Base-by-base conservation (phyloP, 2,113 vertebrate species). In the Cynoglossus semilaevis region DNA sequence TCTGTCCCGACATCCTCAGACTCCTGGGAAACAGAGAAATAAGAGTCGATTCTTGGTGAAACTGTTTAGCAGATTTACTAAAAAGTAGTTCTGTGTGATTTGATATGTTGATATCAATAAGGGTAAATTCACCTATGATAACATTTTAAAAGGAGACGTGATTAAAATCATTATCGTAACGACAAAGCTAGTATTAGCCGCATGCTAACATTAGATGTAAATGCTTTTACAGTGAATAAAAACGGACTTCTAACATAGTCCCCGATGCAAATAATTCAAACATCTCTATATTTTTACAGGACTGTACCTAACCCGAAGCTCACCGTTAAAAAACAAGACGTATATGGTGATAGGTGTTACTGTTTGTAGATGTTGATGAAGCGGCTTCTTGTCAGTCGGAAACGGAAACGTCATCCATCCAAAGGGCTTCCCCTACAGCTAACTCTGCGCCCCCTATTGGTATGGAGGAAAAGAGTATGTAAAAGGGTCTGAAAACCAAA, bases 1-100 rank as follows among this genome's bases (percentile, higher is more conserved):
- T 99, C 83, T 91, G 88, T 68, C 92, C 94, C 64, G 95, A 96
- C 96, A 97, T 99, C 79, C 72, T 83, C 59, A 43, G 44, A 61
- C 48, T 57, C 56, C 68, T 81, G 55, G 44, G 62, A 69, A 13
- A 15, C n/a, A 53, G 2, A 1, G 2, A 63, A 10, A 35, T 44
- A 11, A 4, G 3, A 15, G 14, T 40, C 19, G 2, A 5, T 6
- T n/a, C 7, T 5, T 12, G 40, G 1, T 8, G 4, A 0, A 14
- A 41, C 2, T 29, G 22, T 29, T 29, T 4, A 29, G 22, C 22
- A 6, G 22, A 29, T 4, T 29, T 29, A 29, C 22, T 1, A 19
- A 35, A 19, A 8, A 4, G 12, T 4, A 1, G 3, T 17, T 49
- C 2, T 22, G 46, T n/a, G 35, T 22, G 13, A 46, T 19, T 47